These are phyloP conservation scores for Pseudorhombus dupliciocellatus DNA, from an alignment of 2,113 vertebrate species.

Conservation along the genomic window DNA sequence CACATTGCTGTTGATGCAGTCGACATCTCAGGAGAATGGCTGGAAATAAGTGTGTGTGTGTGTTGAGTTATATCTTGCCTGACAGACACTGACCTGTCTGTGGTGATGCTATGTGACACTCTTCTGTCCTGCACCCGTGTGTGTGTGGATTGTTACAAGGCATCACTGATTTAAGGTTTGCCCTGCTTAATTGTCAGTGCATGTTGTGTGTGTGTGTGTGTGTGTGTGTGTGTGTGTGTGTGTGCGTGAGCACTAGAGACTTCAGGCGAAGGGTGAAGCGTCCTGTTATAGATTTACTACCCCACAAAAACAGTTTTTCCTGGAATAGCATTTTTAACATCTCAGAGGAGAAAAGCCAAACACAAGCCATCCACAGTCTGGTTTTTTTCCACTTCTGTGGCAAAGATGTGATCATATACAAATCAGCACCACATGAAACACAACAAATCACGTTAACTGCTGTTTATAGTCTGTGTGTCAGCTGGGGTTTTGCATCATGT, in stretches of 20 bases:
- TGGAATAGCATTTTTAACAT: conserved; percentile 30
- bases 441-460: background rate
- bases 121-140: no score
- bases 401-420: conserved; percentile 12
- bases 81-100: no score
- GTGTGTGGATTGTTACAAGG: no score
- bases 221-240: background rate
- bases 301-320: conserved; percentile 3
- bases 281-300: conserved; percentile 15
- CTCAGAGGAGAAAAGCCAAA: conserved; percentile 8
- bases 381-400: background rate
- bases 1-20: conserved; percentile 23
- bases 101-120: no score
- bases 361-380: background rate
- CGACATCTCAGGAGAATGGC: conserved; percentile 23
- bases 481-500: conserved; percentile 2
- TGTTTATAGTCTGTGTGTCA: background rate
- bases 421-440: background rate
- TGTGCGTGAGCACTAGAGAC: conserved; percentile 14
- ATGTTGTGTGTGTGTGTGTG: conserved; percentile 16
- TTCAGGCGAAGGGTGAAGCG: conserved; percentile 45
- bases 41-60: conserved; percentile 46
- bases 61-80: no score
- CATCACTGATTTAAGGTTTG: no score
- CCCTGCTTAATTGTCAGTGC: no score